Conservation (phyloP, 2,888 invertebrate species). For the Athalia cordata region DNA sequence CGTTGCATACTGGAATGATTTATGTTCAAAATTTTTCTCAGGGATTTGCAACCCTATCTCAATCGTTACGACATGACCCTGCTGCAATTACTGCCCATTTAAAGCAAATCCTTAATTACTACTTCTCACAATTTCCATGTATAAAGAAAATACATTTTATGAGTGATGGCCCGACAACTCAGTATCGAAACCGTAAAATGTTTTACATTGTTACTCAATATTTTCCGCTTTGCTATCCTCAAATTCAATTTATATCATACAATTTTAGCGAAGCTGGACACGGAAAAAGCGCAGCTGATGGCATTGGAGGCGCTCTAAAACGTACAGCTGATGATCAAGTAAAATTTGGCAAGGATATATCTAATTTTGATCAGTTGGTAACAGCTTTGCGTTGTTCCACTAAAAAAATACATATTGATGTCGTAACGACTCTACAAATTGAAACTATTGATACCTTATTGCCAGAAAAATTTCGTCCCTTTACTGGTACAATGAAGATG, state of each 20-base stretch:
- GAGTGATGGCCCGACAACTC: constrained; percentile 67
- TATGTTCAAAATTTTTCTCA: constrained; percentile 51
- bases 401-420: constrained; percentile 45
- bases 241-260: constrained; percentile 55
- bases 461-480: constrained; percentile 40
- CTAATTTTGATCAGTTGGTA: constrained; percentile 44
- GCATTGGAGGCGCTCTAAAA: constrained; percentile 61
- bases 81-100: constrained; percentile 69
- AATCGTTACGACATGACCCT: constrained; percentile 63
- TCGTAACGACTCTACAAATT: constrained; percentile 33
- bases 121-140: constrained; percentile 28
- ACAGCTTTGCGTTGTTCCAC: constrained; percentile 36
- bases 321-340: constrained; percentile 54
- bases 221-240: constrained; percentile 49
- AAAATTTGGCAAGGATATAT: constrained; percentile 20
- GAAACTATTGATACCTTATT: constrained; percentile 42
- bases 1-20: constrained; percentile 67
- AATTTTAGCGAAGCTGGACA: constrained; percentile 61
- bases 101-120: constrained; percentile 57
- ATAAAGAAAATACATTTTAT: constrained; percentile 61
- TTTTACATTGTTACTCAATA: constrained; percentile 62
- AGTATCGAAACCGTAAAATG: constrained; percentile 67
- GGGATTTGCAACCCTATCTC: constrained; percentile 62
- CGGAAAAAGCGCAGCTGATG: constrained; percentile 63
- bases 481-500: constrained; percentile 46